Conservation (phyloP, 2,797 vertebrate genomes). For the Adelosebastes latens region DNA sequence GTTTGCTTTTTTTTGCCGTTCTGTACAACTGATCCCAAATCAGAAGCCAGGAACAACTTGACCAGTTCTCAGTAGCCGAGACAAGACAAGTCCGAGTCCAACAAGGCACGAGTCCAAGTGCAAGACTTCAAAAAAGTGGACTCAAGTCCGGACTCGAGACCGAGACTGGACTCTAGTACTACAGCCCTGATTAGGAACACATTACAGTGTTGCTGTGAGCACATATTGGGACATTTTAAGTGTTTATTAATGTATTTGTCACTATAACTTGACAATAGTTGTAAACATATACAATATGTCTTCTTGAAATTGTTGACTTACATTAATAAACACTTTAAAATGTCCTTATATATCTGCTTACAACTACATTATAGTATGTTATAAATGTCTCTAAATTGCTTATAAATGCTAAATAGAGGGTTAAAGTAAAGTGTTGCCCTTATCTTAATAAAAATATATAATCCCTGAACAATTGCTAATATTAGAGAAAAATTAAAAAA, state of each 20-base stretch:
- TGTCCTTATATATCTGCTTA: background rate
- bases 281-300: no score
- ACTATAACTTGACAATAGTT: background rate
- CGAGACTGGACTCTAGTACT: no score
- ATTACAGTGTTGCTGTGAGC: background rate
- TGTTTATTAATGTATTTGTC: background rate
- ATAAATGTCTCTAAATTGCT: no score
- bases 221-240: background rate
- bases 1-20: no score
- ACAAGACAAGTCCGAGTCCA: no score
- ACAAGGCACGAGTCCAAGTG: no score
- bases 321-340: background rate
- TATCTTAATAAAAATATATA: background rate
- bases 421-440: background rate
- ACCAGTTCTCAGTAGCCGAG: accelerated
- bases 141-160: no score
- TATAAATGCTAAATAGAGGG: background rate
- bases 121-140: no score
- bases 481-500: background rate
- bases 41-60: no score
- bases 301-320: background rate
- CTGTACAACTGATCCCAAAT: no score
- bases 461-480: background rate
- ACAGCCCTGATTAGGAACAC: no score
- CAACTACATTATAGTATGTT: no score